phyloP scores from a whole-genome alignment of 2,888 invertebrate species.

The Sesia bembeciformis region DNA sequence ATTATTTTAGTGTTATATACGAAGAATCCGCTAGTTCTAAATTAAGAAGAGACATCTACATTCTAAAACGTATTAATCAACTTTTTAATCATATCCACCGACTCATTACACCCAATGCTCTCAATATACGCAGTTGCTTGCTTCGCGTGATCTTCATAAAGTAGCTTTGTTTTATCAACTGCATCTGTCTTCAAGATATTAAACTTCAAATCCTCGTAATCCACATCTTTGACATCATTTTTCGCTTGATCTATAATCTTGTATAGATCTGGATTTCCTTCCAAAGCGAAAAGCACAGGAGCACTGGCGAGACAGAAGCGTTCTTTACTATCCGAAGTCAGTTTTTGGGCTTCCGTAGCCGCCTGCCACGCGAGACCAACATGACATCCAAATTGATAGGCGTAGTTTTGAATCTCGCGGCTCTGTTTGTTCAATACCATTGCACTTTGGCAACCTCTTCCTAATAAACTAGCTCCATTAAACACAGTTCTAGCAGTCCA shows the following conservation, averaged over 20 bases:
- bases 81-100: slow-evolving; percentile 62
- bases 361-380: slow-evolving; percentile 89
- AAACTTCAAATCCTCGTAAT: slow-evolving; percentile 76
- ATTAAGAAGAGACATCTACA: not conserved
- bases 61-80: slow-evolving; percentile 50
- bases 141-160: slow-evolving; percentile 57
- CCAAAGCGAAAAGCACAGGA: slow-evolving; percentile 87
- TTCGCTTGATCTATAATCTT: slow-evolving; percentile 76
- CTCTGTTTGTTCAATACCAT: slow-evolving; percentile 83
- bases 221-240: slow-evolving; percentile 78
- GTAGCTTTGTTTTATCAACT: slow-evolving; percentile 47
- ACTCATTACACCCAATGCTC: slow-evolving; percentile 52
- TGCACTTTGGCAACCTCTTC: slow-evolving; percentile 87
- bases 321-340: slow-evolving; percentile 74
- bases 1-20: too few species aligned
- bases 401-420: slow-evolving; percentile 78
- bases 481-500: slow-evolving; percentile 83
- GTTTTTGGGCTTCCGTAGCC: slow-evolving; percentile 47
- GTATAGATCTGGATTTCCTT: slow-evolving; percentile 83
- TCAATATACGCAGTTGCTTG: slow-evolving; percentile 54
- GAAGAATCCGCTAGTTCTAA: not conserved
- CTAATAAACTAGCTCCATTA: slow-evolving; percentile 78
- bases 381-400: slow-evolving; percentile 87
- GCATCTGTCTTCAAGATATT: slow-evolving; percentile 63
- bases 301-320: slow-evolving; percentile 86